Evolutionary conservation across 2,888 invertebrate species (phyloP).

Genomic region (Troides oblongomaculatus): DNA sequence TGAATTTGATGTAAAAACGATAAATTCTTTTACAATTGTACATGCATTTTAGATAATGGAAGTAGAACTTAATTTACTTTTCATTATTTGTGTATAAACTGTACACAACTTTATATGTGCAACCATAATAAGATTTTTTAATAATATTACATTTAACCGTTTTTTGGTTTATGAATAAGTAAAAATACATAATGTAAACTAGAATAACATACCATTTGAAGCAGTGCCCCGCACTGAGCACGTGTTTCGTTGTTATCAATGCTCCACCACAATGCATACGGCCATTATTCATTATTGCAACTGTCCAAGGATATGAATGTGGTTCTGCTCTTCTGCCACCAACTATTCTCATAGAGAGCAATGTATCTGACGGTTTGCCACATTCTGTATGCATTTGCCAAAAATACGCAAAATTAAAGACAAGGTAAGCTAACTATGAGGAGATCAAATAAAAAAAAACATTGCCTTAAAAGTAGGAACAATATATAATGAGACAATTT

Average conservation of each 20-base stretch:
- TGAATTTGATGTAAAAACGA: no score
- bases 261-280: conserved; percentile 78
- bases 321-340: conserved; percentile 73
- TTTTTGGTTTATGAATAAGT: not conserved
- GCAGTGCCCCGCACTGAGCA: conserved; percentile 81
- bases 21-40: no score
- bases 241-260: conserved; percentile 75
- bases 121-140: not conserved
- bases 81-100: no score
- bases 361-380: conserved; percentile 77
- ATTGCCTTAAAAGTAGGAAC: not conserved
- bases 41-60: no score
- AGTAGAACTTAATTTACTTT: no score
- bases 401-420: not conserved
- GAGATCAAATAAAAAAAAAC: not conserved
- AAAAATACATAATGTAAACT: not conserved
- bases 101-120: no score
- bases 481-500: not conserved
- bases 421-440: no score
- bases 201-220: conserved; percentile 68
- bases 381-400: conserved; percentile 61
- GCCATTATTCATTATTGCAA: conserved; percentile 68
- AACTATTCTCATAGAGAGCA: conserved; percentile 82
- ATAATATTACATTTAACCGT: not conserved
- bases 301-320: conserved; percentile 79